Evolutionary conservation across 2,888 invertebrate genomes (phyloP), one percentile per base, ranked within the genome.

Genomic region (Sinotaia quadrata): DNA sequence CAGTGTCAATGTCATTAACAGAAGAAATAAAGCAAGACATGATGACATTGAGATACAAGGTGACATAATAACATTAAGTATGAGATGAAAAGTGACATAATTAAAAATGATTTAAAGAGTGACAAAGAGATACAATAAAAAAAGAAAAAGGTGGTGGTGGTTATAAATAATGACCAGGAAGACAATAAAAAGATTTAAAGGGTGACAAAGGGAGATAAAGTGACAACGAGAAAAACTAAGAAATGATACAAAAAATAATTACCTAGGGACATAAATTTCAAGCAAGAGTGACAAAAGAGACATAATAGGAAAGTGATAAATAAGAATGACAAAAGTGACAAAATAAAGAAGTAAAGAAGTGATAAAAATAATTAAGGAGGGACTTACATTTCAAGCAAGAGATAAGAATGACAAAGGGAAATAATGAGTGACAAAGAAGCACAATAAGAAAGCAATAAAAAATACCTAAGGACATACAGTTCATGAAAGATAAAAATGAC

Each of bases 291-390:
- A 44, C 29, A 34, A 24, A 24, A 15, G 27, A 37, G 37, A 59
- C 34, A 44, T 34, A 29, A 59, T n/a, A 54, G 34, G 49, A 54
- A 29, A 49, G 41, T n/a, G 15, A 58, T 24, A 58, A 36, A 51
- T 37, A 41, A 41, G 29, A 21, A 37, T 36, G 41, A 41, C 15
- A 27, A 44, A 34, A 57, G 51, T 51, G 62, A 52, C 36, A 36
- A 37, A 52, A 27, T 36, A 27, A 36, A 37, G 37, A 27, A 51
- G 54, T 52, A n/a, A 63, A 54, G 37, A 37, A 33, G 36, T 36
- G 36, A 52, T 52, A 34, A 36, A 31, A 24, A 31, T 29, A 24
- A 52, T 12, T n/a, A n/a, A n/a, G n/a, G n/a, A n/a, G n/a, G n/a
- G n/a, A n/a, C n/a, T n/a, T n/a, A n/a, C n/a, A n/a, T n/a, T n/a